Base-by-base conservation (phyloP, 2,888 invertebrate genomes). In the Luffia ferchaultella region DNA sequence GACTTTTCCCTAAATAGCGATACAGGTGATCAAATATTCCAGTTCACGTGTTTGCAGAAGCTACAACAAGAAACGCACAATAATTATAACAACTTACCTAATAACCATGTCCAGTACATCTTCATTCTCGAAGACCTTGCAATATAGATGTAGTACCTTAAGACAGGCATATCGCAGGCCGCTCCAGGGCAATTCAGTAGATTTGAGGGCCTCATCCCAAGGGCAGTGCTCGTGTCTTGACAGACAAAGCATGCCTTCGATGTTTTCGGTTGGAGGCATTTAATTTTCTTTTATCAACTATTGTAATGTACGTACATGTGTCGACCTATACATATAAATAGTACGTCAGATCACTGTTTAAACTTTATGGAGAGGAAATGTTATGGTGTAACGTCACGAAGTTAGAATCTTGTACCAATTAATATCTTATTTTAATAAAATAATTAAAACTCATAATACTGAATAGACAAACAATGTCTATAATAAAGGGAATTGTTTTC, bases 41-140 rank as follows among this genome's bases (percentile, higher is more conserved):
- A n/a, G n/a, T n/a, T n/a, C n/a, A n/a, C n/a, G n/a, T n/a, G n/a
- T n/a, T n/a, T n/a, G n/a, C n/a, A n/a, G n/a, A n/a, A n/a, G n/a
- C n/a, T n/a, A n/a, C n/a, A n/a, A n/a, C n/a, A n/a, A n/a, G n/a
- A n/a, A n/a, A n/a, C n/a, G n/a, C n/a, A n/a, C n/a, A n/a, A n/a
- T n/a, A n/a, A n/a, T n/a, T n/a, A 42, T 16, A 12, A 16, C 7
- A 18, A 65, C 76, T 85, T 86, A 93, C 93, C 92, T 89, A 78
- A 92, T 89, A 62, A 92, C 89, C 76, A 92, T 87, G 72, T 92
- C 91, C 77, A 91, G 85, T 45, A 93, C 86, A 80, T 92, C 92
- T 73, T 89, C 89, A 67, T 90, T 89, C 67, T 92, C 92, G 76
- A 95, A 95, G 62, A 93, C 93, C 74, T 93, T 94, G 82, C 93